Base-by-base conservation (phyloP, 2,113 vertebrate species). In the Acinonyx jubatus region DNA sequence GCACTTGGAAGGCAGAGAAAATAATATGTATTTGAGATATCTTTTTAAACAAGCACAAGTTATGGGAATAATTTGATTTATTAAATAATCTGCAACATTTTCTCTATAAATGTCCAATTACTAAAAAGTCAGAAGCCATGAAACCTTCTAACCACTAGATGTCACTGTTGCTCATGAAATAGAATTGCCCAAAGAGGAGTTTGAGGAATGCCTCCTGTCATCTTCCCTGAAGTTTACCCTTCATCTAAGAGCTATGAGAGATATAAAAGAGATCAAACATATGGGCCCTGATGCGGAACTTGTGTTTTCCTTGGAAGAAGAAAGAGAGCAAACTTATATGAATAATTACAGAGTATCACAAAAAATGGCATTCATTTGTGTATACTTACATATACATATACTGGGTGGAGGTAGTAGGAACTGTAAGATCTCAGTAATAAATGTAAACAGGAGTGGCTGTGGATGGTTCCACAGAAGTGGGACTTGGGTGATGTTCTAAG, bases 141-240 rank as follows among this genome's bases (percentile, higher is more conserved):
- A 27, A 66, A 84, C 6, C 1, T 71, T 55, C 0, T 4, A 71
- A 95, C 96, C 99, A 96, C 96, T 78, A 99, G 99, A 96, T 98
- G 98, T 88, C 98, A 98, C 61, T 98, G 91, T 98, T 98, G 98
- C 33, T 73, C 90, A 61, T 29, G 4, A 96, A 98, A 98, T 96
- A 33, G 3, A 86, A 65, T 8, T 31, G 9, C 80, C 31, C 23
- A 4, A 2, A 3, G 11, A 27, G 15, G 4, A 19, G 25, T 68
- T 15, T 14, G 25, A n/a, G 55, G 84, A 73, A 27, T 29, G 82
- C 18, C 25, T 73, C 21, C 48, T 5, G 16, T 91, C 3, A 8
- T 82, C 12, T 21, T 76, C 33, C 12, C n/a, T 41, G 23, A 78
- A 61, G 25, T 82, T 88, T 55, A 50, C 36, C 23, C 61, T 96